Evolutionary conservation across 1,140 invertebrate genomes (phyloP).

Genomic region (Anastrepha ludens): DNA sequence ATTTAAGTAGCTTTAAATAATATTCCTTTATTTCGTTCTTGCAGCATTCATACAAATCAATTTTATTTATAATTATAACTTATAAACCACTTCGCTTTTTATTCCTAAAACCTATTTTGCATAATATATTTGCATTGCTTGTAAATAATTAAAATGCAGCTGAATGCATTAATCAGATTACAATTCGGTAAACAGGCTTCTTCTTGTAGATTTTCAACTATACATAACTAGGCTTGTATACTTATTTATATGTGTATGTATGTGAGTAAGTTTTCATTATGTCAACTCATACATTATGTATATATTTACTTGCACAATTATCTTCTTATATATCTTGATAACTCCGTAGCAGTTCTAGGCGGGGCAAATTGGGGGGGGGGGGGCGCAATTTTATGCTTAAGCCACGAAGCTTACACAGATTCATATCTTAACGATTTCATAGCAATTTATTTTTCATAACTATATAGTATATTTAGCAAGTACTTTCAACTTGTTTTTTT

Average conservation of each 20-base stretch:
- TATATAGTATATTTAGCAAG: not conserved
- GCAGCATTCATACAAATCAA: constrained; percentile 32
- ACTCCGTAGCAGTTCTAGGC: constrained; percentile 27
- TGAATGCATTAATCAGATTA: not conserved
- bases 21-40: constrained; percentile 36
- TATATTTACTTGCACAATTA: not conserved
- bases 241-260: constrained; percentile 13
- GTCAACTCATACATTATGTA: not conserved
- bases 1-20: not conserved
- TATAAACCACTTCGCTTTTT: not conserved
- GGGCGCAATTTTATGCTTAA: constrained; percentile 30
- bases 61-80: not conserved
- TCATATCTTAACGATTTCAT: constrained; percentile 11
- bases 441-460: constrained; percentile 11
- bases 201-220: not conserved
- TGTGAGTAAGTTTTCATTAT: not conserved
- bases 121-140: not conserved
- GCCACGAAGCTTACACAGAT: constrained; percentile 36
- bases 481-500: not conserved
- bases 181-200: not conserved
- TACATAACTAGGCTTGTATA: not conserved
- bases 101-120: not conserved
- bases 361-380: not conserved
- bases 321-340: not conserved
- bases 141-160: not conserved